Evolutionary conservation across 2,797 vertebrate genomes (phyloP), one percentile per base, ranked within the genome.

Genomic region (Trichosurus vulpecula): DNA sequence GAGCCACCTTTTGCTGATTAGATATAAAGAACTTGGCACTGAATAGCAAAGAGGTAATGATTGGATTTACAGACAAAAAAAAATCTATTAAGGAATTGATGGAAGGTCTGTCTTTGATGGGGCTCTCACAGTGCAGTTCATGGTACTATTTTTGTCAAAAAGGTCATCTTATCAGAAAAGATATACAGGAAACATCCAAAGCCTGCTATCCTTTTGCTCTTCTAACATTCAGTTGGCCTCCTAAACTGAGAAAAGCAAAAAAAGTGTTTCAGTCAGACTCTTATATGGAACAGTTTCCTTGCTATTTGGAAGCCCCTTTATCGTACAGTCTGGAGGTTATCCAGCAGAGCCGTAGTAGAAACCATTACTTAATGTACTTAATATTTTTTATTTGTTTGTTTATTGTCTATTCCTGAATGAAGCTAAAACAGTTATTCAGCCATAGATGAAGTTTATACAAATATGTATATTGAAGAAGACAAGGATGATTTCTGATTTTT

Each of bases 31-130:
- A 93, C 41, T 90, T 95, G 93, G 57, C 2, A 96, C 95, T 94
- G 95, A 93, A 95, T 96, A 61, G 56, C 95, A 97, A 95, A 98
- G 97, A 96, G 58, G 54, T 97, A 98, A 98, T 90, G 95, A 98
- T 97, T 98, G 25, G 35, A 94, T 98, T 98, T 98, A 87, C 93
- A 98, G 98, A 98, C 97, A 97, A 98, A 97, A 54, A 95, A 74
- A 94, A 97, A 97, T 98, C 94, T 96, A 96, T 97, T 96, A 98
- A 95, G 90, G 92, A 96, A 97, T 98, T 96, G 95, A 95, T 95
- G 97, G 96, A 96, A 94, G 56, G 93, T 89, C 90, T 92, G 58
- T 96, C 93, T 97, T 96, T 97, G 95, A 98, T 98, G 98, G 96
- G 97, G 57, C 97, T 96, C 93, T 97, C 91, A 90, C 94, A 92